These are phyloP conservation scores for Habrosyne pyritoides DNA, from an alignment of 2,888 invertebrate genomes.

Conservation along the genomic window DNA sequence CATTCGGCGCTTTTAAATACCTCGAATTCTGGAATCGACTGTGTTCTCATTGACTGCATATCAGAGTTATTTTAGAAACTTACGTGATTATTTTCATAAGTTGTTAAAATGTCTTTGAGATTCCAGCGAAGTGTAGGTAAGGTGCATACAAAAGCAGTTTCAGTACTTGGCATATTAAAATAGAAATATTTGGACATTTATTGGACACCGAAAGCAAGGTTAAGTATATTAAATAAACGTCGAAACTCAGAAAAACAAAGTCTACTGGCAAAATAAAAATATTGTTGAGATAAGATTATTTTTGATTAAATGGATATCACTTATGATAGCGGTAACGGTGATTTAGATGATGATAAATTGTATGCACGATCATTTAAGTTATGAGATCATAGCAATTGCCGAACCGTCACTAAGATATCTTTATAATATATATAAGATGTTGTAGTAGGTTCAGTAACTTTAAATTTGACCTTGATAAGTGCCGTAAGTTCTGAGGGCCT, in stretches of 20 bases:
- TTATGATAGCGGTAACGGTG: neutral
- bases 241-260: neutral
- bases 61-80: slow-evolving; percentile 9
- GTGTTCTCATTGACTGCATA: slow-evolving; percentile 11
- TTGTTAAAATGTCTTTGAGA: neutral
- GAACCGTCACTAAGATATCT: too few relatives aligned
- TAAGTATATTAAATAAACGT: neutral
- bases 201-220: neutral
- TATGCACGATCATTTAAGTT: neutral
- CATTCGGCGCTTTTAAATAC: slow-evolving; percentile 10
- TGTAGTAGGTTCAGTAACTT: neutral
- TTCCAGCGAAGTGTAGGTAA: neutral
- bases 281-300: neutral
- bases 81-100: slow-evolving; percentile 9
- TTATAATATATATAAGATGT: too few relatives aligned
- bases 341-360: neutral
- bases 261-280: neutral
- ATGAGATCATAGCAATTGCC: neutral
- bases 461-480: neutral
- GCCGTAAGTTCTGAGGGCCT: too few relatives aligned
- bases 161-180: neutral
- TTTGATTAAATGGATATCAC: too few relatives aligned
- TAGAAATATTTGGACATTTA: neutral
- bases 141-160: neutral
- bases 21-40: slow-evolving; percentile 8